Evolutionary conservation across 1,140 invertebrate genomes (phyloP).

Genomic region (Papilio aristodemus): DNA sequence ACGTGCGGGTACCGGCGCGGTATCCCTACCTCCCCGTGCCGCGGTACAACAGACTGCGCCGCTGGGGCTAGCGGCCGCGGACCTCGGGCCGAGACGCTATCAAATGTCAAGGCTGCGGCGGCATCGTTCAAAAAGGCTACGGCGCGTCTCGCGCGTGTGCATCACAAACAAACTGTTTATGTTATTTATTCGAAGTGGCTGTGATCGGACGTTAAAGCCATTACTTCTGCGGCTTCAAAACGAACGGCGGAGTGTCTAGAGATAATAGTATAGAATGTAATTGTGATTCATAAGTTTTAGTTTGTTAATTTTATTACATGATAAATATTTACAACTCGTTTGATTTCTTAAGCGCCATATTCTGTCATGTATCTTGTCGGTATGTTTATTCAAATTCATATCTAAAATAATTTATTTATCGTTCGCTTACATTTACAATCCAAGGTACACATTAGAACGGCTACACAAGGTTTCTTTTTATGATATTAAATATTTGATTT

Average conservation of each 20-base stretch:
- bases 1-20: conserved; percentile 75
- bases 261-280: conserved; percentile 37
- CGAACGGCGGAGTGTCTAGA: conserved; percentile 49
- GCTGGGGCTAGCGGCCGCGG: conserved; percentile 68
- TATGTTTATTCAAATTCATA: neutral
- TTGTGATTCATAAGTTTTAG: conserved; percentile 9
- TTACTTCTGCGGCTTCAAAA: conserved; percentile 45
- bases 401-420: conserved; percentile 12
- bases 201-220: conserved; percentile 64
- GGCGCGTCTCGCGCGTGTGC: conserved; percentile 52
- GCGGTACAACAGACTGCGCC: conserved; percentile 66
- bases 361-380: neutral
- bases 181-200: conserved; percentile 69
- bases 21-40: conserved; percentile 70
- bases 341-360: conserved; percentile 9
- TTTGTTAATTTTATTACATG: conserved; percentile 26
- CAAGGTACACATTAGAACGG: neutral
- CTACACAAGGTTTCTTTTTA: conserved; percentile 10
- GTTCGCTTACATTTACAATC: neutral
- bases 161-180: conserved; percentile 52
- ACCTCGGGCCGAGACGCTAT: conserved; percentile 38
- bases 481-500: conserved; percentile 5
- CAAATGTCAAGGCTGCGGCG: conserved; percentile 74
- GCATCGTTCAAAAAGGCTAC: conserved; percentile 49
- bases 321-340: conserved; percentile 20